A percentile compares a stretch with the other conserved stretches of the same genome.
Evolutionary conservation across 2,888 invertebrate genomes (phyloP).

Genomic region (Polydrusus tereticollis): DNA sequence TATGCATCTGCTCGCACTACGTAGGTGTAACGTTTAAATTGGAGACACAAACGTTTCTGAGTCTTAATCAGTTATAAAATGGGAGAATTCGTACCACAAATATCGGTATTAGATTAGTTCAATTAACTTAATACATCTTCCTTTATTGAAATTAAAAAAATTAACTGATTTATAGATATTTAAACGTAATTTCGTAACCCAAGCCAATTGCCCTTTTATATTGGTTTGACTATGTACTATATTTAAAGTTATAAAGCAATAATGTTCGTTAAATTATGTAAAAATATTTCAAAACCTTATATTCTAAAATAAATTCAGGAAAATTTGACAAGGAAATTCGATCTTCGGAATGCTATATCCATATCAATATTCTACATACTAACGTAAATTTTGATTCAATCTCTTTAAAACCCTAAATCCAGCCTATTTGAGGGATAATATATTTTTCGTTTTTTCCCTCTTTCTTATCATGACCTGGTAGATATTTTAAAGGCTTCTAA

Average conservation of each 20-base stretch:
- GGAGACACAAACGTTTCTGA: too few relatives aligned
- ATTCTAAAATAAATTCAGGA: slow-evolving; percentile 6
- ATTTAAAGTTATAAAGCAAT: neutral
- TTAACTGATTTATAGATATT: too few relatives aligned
- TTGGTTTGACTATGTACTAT: neutral
- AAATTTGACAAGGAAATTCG: slow-evolving; percentile 16
- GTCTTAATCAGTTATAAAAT: too few relatives aligned
- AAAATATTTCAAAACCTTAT: slow-evolving; percentile 1
- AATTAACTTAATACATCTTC: too few relatives aligned
- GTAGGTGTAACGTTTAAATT: too few relatives aligned
- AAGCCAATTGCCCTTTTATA: too few relatives aligned
- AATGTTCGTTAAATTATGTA: neutral
- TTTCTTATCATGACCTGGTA: slow-evolving; percentile 12
- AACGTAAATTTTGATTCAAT: slow-evolving; percentile 30
- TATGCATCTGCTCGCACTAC: too few relatives aligned
- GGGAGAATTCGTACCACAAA: too few relatives aligned
- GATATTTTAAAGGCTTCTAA: slow-evolving; percentile 10
- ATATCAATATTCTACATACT: slow-evolving; percentile 29
- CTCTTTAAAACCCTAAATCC: slow-evolving; percentile 30
- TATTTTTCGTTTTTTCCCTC: slow-evolving; percentile 9
- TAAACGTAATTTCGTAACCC: too few relatives aligned
- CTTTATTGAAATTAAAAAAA: too few relatives aligned
- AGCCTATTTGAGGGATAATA: slow-evolving; percentile 26
- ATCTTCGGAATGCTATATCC: slow-evolving; percentile 16
- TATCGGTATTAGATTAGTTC: too few relatives aligned